These are phyloP conservation scores for Xenopus laevis DNA, from an alignment of 2,113 vertebrate species.

Conservation along the genomic window DNA sequence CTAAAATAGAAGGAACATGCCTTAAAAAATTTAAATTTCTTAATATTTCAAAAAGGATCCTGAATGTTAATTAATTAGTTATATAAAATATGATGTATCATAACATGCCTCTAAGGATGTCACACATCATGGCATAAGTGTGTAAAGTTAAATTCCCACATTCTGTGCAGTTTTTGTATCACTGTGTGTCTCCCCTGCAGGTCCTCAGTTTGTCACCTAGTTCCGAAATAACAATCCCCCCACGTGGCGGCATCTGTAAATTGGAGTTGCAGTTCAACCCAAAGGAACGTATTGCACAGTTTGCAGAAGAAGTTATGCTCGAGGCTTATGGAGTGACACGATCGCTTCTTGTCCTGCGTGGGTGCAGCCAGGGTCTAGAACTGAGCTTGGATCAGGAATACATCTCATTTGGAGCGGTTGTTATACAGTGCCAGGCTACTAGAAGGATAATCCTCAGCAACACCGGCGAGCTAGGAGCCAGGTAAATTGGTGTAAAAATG, in stretches of 20 bases:
- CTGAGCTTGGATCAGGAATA: slow-evolving; percentile 74
- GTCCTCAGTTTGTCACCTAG: slow-evolving; percentile 64
- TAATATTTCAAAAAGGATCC: too few species aligned
- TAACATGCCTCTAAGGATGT: too few species aligned
- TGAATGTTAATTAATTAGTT: too few species aligned
- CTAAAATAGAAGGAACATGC: too few species aligned
- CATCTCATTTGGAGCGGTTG: slow-evolving; percentile 76
- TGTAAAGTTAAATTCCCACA: too few species aligned
- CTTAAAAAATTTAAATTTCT: too few species aligned
- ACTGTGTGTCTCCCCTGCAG: slow-evolving; percentile 45
- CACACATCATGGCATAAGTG: too few species aligned
- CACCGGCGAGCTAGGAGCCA: slow-evolving; percentile 71
- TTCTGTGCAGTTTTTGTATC: too few species aligned
- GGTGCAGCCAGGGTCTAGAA: slow-evolving; percentile 75
- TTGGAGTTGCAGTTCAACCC: slow-evolving; percentile 75
- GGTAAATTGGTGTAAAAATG: slow-evolving; percentile 53
- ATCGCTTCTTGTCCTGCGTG: slow-evolving; percentile 72
- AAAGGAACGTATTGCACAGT: slow-evolving; percentile 55
- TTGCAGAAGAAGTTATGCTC: slow-evolving; percentile 71
- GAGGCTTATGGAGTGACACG: slow-evolving; percentile 61
- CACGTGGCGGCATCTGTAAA: slow-evolving; percentile 60
- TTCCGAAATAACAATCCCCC: slow-evolving; percentile 61
- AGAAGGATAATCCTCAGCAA: slow-evolving; percentile 70
- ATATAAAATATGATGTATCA: too few species aligned
- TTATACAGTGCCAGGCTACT: slow-evolving; percentile 60